Evolutionary conservation across 1,140 invertebrate species (phyloP), one percentile per base, ranked within the genome.

Genomic region (Drosophila pseudoobscura): DNA sequence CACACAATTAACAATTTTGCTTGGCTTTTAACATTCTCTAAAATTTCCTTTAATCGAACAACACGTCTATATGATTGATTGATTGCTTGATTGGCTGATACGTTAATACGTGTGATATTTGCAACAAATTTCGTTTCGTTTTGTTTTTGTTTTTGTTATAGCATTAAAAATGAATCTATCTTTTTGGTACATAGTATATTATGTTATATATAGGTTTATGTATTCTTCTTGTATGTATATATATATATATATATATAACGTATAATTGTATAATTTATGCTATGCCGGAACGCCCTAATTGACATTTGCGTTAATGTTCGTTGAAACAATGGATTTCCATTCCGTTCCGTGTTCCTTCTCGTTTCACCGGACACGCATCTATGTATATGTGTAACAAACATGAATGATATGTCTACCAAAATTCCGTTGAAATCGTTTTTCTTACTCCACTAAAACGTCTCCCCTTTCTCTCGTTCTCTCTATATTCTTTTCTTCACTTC

Each of bases 1-100:
- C 66, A 78, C 62, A 78, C 54, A 58, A 46, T 74, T 79, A 79
- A 79, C 76, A 74, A 78, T 78, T 73, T 60, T 39, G 66, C 66
- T 71, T 71, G 53, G 65, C 47, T 53, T 60, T 13, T 62, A 71
- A 71, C 68, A 71, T 71, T 71, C 66, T 71, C 68, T 71, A 71
- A 60, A 53, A 43, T 45, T 51, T 46, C 35, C 61, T 45, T 13
- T 41, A 59, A 41, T 51, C 52, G 44, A 76, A 69, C 57, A 76
- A 76, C 62, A 54, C 20, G 41, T 55, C 45, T 62, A 51, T 62
- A 76, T 56, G 43, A 61, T 76, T 74, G 71, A 65, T 56, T 59
- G 35, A 31, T 66, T 55, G 39, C 22, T 52, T 73, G 51, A 61
- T 55, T 61, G 50, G 26, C 46, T 58, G 50, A 46, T 44, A 6